Base-by-base conservation (phyloP, 2,888 invertebrate genomes). In the Hypomecis punctinalis region DNA sequence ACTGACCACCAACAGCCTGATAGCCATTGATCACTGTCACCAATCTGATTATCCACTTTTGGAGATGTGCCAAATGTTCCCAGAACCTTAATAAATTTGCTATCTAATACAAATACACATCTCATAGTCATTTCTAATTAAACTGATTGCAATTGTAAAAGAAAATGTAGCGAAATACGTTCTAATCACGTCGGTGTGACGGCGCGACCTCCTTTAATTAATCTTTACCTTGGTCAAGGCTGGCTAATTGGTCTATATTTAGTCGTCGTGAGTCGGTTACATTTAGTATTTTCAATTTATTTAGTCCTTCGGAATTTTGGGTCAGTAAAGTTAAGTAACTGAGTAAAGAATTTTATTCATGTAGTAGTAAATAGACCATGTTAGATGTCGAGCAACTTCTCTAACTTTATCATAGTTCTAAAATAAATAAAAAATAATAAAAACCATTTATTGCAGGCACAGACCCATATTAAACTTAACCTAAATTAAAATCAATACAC, bases 191-290 rank as follows among this genome's bases (percentile, higher is more conserved):
- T 46, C 45, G 47, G 23, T 47, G 47, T 47, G 39, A 43, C 47
- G 35, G 56, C 57, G 52, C 67, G 72, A 68, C 71, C 72, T 71
- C 61, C 56, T 57, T 66, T 67, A 66, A 73, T 69, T 67, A 63
- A 65, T 63, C 56, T 56, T 33, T 61, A 61, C 51, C 63, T 61
- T 60, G 64, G 64, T 61, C 69, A 69, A 66, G 69, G 69, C 66
- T 58, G 39, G 33, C 43, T 55, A 68, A 70, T 69, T 65, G 59
- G 60, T 68, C 59, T 67, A 55, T 63, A 59, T 63, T 68, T 39
- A 62, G 48, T 52, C 62, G 57, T 59, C 48, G 40, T 56, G 69
- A 64, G 63, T 63, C 36, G 61, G 46, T 54, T 35, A 42, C 2
- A 46, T 58, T 63, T 67, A 23, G 5, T 51, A n/a, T 23, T 40